A percentile compares a stretch with the other conserved stretches of the same genome.
These are phyloP conservation scores for Diaperis boleti DNA, from an alignment of 2,888 invertebrate genomes.

Conservation along the genomic window DNA sequence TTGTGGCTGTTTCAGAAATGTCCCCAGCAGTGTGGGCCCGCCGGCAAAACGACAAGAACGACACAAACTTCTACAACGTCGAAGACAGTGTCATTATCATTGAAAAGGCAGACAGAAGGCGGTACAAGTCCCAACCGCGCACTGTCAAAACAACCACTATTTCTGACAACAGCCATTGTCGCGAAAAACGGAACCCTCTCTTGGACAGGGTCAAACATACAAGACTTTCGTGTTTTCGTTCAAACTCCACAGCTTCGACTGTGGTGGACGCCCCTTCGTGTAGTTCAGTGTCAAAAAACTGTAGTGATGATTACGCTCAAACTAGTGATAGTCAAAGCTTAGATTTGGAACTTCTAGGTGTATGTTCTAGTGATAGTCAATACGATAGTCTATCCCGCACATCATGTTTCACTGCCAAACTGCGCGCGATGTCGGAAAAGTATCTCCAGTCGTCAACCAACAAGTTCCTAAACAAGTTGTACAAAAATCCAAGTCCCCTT, in stretches of 20 bases:
- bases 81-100: constrained; percentile 72
- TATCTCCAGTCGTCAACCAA: constrained; percentile 79
- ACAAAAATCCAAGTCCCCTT: constrained; percentile 67
- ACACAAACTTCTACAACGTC: constrained; percentile 78
- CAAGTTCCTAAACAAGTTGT: constrained; percentile 76
- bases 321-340: constrained; percentile 40
- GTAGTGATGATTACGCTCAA: constrained; percentile 15
- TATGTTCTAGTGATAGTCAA: constrained; percentile 31
- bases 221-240: constrained; percentile 76
- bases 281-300: constrained; percentile 37
- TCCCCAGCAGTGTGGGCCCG: constrained; percentile 75
- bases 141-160: constrained; percentile 63
- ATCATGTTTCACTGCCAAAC: constrained; percentile 77
- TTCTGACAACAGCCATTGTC: constrained; percentile 65
- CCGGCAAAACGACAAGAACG: constrained; percentile 73
- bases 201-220: constrained; percentile 80
- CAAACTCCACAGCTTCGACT: constrained; percentile 69
- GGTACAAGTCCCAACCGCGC: constrained; percentile 68
- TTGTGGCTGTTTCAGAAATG: constrained; percentile 67
- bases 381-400: constrained; percentile 61
- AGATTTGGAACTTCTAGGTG: constrained; percentile 35
- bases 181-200: constrained; percentile 78
- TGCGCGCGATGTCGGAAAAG: constrained; percentile 79
- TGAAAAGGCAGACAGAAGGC: constrained; percentile 70
- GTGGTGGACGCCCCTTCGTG: constrained; percentile 61